A percentile compares a stretch with the other conserved stretches of the same genome.
Evolutionary conservation across 2,888 invertebrate species (phyloP).

Genomic region (Stomorhina lunata): DNA sequence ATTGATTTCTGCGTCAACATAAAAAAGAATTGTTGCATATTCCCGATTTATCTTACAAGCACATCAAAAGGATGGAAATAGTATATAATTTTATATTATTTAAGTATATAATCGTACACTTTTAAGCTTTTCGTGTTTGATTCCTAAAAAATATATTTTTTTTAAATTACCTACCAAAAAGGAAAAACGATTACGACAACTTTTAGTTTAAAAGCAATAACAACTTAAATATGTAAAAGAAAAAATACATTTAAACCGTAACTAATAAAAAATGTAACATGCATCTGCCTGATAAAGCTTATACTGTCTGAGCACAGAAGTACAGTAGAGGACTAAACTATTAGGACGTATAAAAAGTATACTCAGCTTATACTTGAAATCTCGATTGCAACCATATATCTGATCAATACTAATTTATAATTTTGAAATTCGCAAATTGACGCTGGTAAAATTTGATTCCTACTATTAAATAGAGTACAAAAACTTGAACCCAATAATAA

Average conservation of each 20-base stretch:
- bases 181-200: not conserved
- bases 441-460: too few relatives aligned
- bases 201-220: not conserved
- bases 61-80: not conserved
- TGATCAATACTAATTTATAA: too few relatives aligned
- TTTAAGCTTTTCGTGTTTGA: not conserved
- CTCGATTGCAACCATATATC: too few relatives aligned
- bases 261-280: slow-evolving; percentile 34
- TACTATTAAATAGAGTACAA: too few relatives aligned
- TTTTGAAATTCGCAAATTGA: too few relatives aligned
- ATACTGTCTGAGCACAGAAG: not conserved
- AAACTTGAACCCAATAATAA: too few relatives aligned
- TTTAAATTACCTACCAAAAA: slow-evolving; percentile 3
- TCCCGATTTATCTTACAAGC: not conserved
- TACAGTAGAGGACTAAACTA: not conserved
- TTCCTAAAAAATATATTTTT: not conserved
- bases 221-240: not conserved
- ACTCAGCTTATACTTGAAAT: too few relatives aligned
- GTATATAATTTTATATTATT: not conserved
- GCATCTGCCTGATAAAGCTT: not conserved
- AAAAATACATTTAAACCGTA: not conserved
- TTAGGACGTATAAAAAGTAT: too few relatives aligned
- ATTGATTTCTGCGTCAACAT: not conserved
- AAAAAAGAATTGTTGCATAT: slow-evolving; percentile 21
- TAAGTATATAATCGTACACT: not conserved